phyloP scores from a whole-genome alignment of 1,140 invertebrate species.

The Drosophila erecta region DNA sequence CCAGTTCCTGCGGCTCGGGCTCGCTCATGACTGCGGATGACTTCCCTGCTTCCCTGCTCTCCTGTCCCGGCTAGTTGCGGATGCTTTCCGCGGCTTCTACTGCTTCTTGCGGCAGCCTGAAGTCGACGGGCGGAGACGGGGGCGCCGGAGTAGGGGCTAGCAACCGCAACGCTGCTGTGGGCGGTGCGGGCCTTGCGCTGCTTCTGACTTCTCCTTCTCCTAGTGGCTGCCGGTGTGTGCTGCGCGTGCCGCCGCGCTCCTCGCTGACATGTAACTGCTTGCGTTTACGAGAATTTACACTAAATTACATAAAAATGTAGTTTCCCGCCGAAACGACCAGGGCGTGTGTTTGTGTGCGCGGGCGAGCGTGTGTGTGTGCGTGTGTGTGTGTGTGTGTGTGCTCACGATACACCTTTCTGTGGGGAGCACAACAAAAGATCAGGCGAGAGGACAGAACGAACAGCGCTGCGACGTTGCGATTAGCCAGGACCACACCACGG shows the following conservation, averaged over 20 bases:
- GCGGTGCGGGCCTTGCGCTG: conserved; percentile 1
- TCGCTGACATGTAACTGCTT: conserved; percentile 9
- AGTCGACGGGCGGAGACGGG: not conserved
- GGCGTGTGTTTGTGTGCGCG: not conserved
- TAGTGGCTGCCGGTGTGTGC: conserved; percentile 7
- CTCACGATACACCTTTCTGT: not conserved
- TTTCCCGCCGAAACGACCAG: conserved; percentile 2
- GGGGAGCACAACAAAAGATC: not conserved
- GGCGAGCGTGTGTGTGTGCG: not conserved
- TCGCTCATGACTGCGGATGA: conserved; percentile 38
- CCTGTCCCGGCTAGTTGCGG: not conserved
- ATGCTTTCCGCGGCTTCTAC: not conserved
- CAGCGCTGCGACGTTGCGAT: not conserved
- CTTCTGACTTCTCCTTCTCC: conserved; percentile 7
- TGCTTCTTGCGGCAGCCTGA: conserved; percentile 21
- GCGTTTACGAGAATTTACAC: not conserved
- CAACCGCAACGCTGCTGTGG: conserved; percentile 2
- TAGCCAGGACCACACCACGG: not conserved
- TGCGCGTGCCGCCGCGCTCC: conserved; percentile 6
- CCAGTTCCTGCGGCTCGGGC: conserved; percentile 61
- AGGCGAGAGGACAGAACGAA: not conserved
- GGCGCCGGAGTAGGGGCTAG: not conserved
- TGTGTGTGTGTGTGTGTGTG: not conserved
- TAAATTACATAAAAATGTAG: conserved; percentile 1
- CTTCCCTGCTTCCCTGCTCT: no score